phyloP scores from a whole-genome alignment of 2,888 invertebrate genomes.

The Prenolepis imparis region DNA sequence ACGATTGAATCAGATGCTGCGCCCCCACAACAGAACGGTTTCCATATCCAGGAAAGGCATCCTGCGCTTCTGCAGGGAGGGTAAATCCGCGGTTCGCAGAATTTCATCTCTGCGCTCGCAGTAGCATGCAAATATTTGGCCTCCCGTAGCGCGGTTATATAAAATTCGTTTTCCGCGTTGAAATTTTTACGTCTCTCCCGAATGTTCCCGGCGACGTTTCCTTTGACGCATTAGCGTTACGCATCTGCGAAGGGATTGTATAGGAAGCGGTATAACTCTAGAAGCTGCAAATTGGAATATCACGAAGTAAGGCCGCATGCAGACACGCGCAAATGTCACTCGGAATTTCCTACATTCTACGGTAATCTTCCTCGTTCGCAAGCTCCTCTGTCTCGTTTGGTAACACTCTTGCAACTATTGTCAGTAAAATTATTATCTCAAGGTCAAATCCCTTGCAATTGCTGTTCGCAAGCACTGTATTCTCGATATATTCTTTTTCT shows the following conservation, averaged over 20 bases:
- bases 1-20: constrained; percentile 55
- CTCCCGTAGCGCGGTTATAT: not conserved
- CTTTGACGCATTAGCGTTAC: constrained; percentile 24
- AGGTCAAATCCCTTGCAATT: not conserved
- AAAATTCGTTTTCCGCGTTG: not conserved
- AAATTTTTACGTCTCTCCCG: constrained; percentile 22
- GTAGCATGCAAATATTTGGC: constrained; percentile 50
- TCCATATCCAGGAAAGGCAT: constrained; percentile 25
- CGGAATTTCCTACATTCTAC: not conserved
- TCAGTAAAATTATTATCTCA: constrained; percentile 14
- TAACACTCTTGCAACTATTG: not conserved
- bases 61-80: too few relatives aligned
- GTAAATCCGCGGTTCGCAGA: constrained; percentile 46
- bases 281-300: not conserved
- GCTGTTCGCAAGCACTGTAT: too few relatives aligned
- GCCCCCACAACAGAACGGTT: constrained; percentile 14
- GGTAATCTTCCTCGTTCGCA: not conserved
- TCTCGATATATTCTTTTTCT: not conserved
- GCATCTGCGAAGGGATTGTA: constrained; percentile 4
- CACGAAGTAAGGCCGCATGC: not conserved
- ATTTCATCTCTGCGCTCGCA: constrained; percentile 53
- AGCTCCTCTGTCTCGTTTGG: not conserved
- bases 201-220: not conserved
- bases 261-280: not conserved
- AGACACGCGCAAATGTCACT: not conserved